Percentiles rank a stretch among this genome's conserved stretches.
Evolutionary conservation across 1,140 invertebrate genomes (phyloP).

Genomic region (Drosophila biarmipes): DNA sequence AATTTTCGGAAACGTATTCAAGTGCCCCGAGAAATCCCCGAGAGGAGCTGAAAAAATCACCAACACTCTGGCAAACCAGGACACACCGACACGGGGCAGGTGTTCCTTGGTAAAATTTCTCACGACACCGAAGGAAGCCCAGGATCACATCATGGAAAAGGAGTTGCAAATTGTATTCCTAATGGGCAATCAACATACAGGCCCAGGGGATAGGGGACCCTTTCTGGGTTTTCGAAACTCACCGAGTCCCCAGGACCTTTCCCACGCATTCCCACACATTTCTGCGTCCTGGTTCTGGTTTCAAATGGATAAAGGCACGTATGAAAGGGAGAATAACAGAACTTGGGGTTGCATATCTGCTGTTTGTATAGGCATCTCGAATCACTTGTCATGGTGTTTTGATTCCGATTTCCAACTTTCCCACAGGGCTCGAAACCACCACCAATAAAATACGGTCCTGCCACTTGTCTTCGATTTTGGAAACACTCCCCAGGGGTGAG

Average conservation of each 20-base stretch:
- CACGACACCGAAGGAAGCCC: constrained; percentile 71
- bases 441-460: constrained; percentile 59
- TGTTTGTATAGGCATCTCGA: constrained; percentile 68
- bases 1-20: constrained; percentile 81
- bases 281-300: constrained; percentile 58
- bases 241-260: constrained; percentile 25
- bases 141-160: constrained; percentile 68
- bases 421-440: constrained; percentile 64
- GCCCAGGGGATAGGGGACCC: constrained; percentile 13
- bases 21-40: constrained; percentile 51
- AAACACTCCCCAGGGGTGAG: constrained; percentile 50
- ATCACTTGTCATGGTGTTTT: constrained; percentile 76
- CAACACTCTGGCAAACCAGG: constrained; percentile 20
- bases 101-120: constrained; percentile 83
- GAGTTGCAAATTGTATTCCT: constrained; percentile 82
- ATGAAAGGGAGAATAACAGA: constrained; percentile 6
- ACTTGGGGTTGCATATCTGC: constrained; percentile 29
- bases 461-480: constrained; percentile 72
- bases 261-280: constrained; percentile 74
- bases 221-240: background rate
- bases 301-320: background rate
- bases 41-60: constrained; percentile 31
- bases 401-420: constrained; percentile 78
- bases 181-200: constrained; percentile 80
- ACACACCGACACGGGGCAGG: constrained; percentile 72